Evolutionary conservation across 2,797 vertebrate species (phyloP), one percentile per base, ranked within the genome.

Genomic region (Discoglossus pictus): DNA sequence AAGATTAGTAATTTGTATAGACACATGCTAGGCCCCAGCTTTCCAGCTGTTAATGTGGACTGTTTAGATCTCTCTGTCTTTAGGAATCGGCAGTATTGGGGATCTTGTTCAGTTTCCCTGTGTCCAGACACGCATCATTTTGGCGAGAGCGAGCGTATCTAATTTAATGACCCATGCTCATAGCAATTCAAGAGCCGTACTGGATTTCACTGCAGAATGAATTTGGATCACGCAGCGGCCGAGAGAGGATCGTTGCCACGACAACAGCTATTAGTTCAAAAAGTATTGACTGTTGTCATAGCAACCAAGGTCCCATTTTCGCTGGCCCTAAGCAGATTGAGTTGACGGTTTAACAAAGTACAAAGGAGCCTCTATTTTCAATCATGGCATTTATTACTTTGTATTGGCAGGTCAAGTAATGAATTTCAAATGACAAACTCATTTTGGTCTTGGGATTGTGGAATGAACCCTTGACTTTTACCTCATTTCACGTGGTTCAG

Each of bases 221-320:
- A 54, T 61, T 69, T 62, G 31, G 50, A 55, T 54, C 13, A 48
- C 36, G 11, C 43, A 50, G 10, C 35, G 51, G 23, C 20, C 50
- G 36, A 42, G 50, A 39, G 42, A 62, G 5, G 11, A 50, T 48
- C 2, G 67, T 62, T 69, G 23, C 43, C 44, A 62, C 17, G 43
- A 63, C 67, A 55, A 70, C 67, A 42, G 24, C 35, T 42, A 70
- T 70, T 69, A 69, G 51, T 62, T 62, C 31, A 56, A 62, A 70
- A 70, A 63, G 59, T 70, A 70, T 70, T 70, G 67, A 70, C 67
- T 62, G 51, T 70, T 55, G 51, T 62, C 38, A 62, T 42, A 50
- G 59, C 16, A 62, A 70, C 67, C 13, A 46, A 69, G 66, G 59
- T 47, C 66, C 58, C 40, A 39, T 54, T 70, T 48, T 50, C 52